Evolutionary conservation across 2,888 invertebrate species (phyloP).

Genomic region (Lithophane leautieri): DNA sequence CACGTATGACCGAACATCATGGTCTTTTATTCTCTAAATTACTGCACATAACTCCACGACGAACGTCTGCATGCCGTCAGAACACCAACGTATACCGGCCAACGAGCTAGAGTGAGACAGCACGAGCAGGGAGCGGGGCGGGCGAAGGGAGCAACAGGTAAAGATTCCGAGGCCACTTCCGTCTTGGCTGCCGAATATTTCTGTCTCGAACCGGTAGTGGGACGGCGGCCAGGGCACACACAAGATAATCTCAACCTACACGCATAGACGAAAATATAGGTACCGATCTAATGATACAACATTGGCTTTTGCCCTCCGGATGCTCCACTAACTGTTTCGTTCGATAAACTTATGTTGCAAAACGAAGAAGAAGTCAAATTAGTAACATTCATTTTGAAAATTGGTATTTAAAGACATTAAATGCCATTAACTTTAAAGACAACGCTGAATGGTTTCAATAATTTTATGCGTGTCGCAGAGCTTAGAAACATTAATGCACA

Average conservation of each 20-base stretch:
- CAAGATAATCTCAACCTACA: conserved; percentile 78
- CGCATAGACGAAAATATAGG: conserved; percentile 66
- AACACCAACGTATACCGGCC: conserved; percentile 70
- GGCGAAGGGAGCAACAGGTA: conserved; percentile 91
- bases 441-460: conserved; percentile 38
- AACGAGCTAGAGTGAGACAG: conserved; percentile 81
- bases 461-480: conserved; percentile 71
- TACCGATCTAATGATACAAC: conserved; percentile 53
- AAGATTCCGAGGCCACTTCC: conserved; percentile 91
- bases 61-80: conserved; percentile 79
- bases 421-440: conserved; percentile 21
- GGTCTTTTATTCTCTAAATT: conserved; percentile 87
- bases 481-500: conserved; percentile 74
- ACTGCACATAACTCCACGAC: conserved; percentile 84
- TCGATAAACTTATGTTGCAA: conserved; percentile 47
- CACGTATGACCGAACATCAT: conserved; percentile 85
- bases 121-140: conserved; percentile 80
- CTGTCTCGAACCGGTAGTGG: conserved; percentile 91
- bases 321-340: conserved; percentile 42
- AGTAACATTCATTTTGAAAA: neutral
- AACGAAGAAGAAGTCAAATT: neutral
- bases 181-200: conserved; percentile 91
- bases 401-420: neutral
- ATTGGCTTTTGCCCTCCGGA: conserved; percentile 27
- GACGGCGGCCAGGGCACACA: conserved; percentile 87